Base-by-base conservation (phyloP, 1,140 invertebrate genomes). In the Zaprionus lachaisei region DNA sequence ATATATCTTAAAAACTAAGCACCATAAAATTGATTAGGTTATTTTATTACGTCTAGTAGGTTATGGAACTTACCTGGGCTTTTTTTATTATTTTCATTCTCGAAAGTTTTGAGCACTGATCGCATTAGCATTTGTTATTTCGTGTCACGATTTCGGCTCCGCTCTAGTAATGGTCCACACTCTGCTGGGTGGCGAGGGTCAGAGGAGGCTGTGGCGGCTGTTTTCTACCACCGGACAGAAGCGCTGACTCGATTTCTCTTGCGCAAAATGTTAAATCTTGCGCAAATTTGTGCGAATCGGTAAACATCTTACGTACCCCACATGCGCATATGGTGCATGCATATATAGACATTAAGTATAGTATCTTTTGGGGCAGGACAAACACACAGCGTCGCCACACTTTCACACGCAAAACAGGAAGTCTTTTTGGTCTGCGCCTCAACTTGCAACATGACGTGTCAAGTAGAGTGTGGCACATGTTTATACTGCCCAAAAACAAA, bases 331-430 rank as follows among this genome's bases (percentile, higher is more conserved):
- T 17, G n/a, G n/a, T 22, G n/a, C 7, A 44, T 44, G n/a, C 15
- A 47, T n/a, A 47, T 51, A 22, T 14, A 51, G 11, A 62, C 17
- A 15, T 28, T 28, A 56, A 56, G 54, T 56, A 28, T 56, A 72
- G 38, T 72, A 47, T 63, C 28, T 64, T 15, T 38, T 56, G 20
- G 49, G 26, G 41, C 38, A 57, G 63, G 56, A 58, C 57, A 47
- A 67, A 34, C 31, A 34, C 31, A 65, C n/a, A 38, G 38, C 28
- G 38, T 60, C 34, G 68, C 55, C 62, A 77, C 57, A 63, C 58
- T 77, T 73, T 77, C 70, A 56, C 75, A 77, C 75, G 75, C 75
- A 77, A 73, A 77, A 63, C 75, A 77, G 75, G 75, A 77, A 77
- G 75, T 77, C 58, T 68, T 51, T 49, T 51, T 77, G 55, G 73